Conservation (phyloP, 2,888 invertebrate species). For the Dermolepida albohirtum region DNA sequence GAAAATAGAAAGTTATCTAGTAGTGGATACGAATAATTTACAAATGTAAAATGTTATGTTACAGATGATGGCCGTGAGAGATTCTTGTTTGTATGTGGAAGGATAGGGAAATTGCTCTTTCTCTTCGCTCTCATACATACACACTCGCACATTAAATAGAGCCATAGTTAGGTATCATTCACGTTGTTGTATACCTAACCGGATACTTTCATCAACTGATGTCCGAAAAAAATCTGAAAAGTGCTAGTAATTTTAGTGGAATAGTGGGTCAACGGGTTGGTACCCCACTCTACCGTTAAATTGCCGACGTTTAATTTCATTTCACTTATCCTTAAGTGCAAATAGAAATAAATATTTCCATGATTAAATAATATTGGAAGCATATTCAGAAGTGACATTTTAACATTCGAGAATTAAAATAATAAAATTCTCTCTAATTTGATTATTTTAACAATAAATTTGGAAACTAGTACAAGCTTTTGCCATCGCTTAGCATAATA, state of each 20-base stretch:
- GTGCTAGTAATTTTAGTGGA: slow-evolving; percentile 37
- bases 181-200: slow-evolving; percentile 1
- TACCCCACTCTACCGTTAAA: slow-evolving; percentile 10
- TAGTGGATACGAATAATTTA: background rate
- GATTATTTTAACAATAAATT: too few relatives aligned
- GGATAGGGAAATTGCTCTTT: slow-evolving; percentile 27
- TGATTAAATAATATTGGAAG: background rate
- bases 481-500: too few relatives aligned
- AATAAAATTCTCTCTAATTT: too few relatives aligned
- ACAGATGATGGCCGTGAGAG: slow-evolving; percentile 11
- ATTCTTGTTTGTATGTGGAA: slow-evolving; percentile 10
- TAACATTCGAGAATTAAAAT: background rate
- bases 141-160: slow-evolving; percentile 6
- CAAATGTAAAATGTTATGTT: slow-evolving; percentile 3
- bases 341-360: background rate
- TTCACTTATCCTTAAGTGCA: slow-evolving; percentile 25
- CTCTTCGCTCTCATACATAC: too few relatives aligned
- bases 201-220: slow-evolving; percentile 29
- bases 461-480: too few relatives aligned
- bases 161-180: slow-evolving; percentile 18
- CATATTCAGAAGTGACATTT: background rate
- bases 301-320: slow-evolving; percentile 23
- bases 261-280: slow-evolving; percentile 27
- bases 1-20: slow-evolving; percentile 22
- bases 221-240: slow-evolving; percentile 25